These are phyloP conservation scores for Erebia aethiops DNA, from an alignment of 2,888 invertebrate species.

Conservation along the genomic window DNA sequence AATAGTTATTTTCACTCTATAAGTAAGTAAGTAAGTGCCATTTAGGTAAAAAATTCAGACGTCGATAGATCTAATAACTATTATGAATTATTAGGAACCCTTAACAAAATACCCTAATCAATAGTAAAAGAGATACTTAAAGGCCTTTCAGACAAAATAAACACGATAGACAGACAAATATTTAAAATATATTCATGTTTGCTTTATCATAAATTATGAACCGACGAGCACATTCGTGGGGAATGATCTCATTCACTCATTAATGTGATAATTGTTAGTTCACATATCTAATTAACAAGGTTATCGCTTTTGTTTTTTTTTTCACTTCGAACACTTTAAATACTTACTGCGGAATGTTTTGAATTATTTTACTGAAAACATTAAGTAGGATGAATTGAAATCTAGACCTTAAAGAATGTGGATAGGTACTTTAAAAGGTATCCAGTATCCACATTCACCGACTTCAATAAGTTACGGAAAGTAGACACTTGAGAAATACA, in stretches of 20 bases:
- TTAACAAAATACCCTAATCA: too few relatives aligned
- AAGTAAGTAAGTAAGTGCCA: too few relatives aligned
- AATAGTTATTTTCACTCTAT: too few relatives aligned
- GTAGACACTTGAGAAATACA: too few relatives aligned
- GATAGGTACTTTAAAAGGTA: not conserved
- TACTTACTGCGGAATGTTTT: not conserved
- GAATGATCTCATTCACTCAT: conserved; percentile 31
- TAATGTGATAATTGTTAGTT: conserved; percentile 31
- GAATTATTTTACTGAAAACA: not conserved
- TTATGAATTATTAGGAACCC: too few relatives aligned
- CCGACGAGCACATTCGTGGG: conserved; percentile 7
- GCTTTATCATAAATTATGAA: conserved; percentile 23
- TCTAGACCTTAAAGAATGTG: not conserved
- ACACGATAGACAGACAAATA: not conserved
- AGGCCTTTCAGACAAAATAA: too few relatives aligned
- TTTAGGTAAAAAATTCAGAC: too few relatives aligned
- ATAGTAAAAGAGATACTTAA: too few relatives aligned
- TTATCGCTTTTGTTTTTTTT: conserved; percentile 27
- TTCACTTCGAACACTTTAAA: not conserved
- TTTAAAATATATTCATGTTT: conserved; percentile 2
- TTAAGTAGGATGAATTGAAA: too few relatives aligned
- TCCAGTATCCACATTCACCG: not conserved
- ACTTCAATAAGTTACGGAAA: too few relatives aligned
- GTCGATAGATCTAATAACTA: too few relatives aligned
- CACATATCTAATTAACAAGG: conserved; percentile 26